Percentiles rank a stretch among this genome's conserved stretches.
Evolutionary conservation across 2,113 vertebrate genomes (phyloP).

Genomic region (Neofelis nebulosa): DNA sequence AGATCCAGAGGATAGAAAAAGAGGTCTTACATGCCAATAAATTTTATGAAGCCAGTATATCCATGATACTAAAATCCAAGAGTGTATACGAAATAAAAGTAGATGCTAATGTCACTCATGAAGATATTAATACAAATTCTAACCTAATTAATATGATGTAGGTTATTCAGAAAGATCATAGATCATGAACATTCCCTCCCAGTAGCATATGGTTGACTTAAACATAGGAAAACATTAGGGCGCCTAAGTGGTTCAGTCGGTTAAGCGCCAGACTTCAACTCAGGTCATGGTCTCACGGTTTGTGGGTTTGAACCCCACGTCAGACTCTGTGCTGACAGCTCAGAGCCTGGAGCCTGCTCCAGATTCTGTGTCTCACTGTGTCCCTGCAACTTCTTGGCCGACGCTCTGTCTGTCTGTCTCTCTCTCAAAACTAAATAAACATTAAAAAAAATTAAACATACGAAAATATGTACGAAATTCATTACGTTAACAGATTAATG

Average conservation of each 20-base stretch:
- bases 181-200: background rate
- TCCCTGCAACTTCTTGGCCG: no score
- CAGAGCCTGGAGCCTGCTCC: no score
- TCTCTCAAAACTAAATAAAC: no score
- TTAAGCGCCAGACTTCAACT: no score
- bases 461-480: background rate
- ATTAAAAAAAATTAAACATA: background rate
- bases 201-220: background rate
- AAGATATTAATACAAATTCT: background rate
- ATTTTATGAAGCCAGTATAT: background rate
- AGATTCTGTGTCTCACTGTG: no score
- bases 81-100: background rate
- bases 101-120: background rate
- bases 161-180: background rate
- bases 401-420: no score
- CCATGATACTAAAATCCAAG: background rate
- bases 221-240: background rate
- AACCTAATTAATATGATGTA: background rate
- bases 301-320: no score
- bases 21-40: background rate
- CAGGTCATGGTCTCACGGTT: no score
- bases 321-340: no score
- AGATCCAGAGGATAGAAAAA: background rate
- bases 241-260: no score
- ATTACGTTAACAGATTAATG: background rate